Evolutionary conservation across 1,140 invertebrate genomes (phyloP).

Genomic region (Pteromalus puparum): DNA sequence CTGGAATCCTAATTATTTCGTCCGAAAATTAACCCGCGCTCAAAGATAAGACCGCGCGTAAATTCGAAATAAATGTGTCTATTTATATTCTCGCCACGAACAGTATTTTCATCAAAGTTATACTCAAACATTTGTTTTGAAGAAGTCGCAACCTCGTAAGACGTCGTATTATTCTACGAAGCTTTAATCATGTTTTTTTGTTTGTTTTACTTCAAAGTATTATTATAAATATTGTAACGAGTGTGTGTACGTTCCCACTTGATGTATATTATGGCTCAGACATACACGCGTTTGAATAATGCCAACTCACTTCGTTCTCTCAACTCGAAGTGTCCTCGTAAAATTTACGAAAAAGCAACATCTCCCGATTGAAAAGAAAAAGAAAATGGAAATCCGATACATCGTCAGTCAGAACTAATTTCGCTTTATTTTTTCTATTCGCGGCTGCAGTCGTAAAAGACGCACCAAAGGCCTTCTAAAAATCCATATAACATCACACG

Average conservation of each 20-base stretch:
- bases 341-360: too few species aligned
- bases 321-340: too few species aligned
- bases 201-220: neutral
- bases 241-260: too few species aligned
- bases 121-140: neutral
- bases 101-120: neutral
- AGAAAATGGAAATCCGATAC: too few species aligned
- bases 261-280: too few species aligned
- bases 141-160: neutral
- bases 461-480: neutral
- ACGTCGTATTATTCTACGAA: neutral
- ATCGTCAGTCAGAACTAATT: too few species aligned
- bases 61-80: too few species aligned
- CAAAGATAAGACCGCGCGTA: too few species aligned
- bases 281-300: too few species aligned
- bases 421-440: neutral
- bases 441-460: neutral
- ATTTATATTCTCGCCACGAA: too few species aligned
- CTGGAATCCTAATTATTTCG: neutral
- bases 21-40: neutral
- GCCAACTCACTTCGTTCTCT: too few species aligned
- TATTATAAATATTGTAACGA: neutral
- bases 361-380: too few species aligned
- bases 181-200: neutral
- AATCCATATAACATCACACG: neutral